A percentile compares a stretch with the other conserved stretches of the same genome.
Conservation (phyloP, 2,888 invertebrate genomes). For the Stramonita haemastoma region DNA sequence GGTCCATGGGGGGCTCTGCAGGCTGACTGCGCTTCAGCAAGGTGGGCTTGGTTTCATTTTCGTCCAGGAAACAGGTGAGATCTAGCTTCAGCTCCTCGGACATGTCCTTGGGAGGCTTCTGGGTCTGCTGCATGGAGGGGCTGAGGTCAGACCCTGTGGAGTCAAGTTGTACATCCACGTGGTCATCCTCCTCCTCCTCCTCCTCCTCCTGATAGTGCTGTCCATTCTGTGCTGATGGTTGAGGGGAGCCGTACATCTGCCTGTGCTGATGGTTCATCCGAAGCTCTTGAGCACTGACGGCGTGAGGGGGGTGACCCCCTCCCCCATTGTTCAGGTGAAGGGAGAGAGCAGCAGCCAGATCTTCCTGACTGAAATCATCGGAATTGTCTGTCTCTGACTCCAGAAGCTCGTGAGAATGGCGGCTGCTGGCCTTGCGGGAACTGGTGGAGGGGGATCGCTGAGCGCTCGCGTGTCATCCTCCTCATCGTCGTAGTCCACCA, state of each 20-base stretch:
- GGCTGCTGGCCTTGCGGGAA: slow-evolving; percentile 35
- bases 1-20: neutral
- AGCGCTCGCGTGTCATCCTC: slow-evolving; percentile 48
- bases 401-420: slow-evolving; percentile 32
- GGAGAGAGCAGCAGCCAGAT: slow-evolving; percentile 39
- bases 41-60: slow-evolving; percentile 22
- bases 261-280: neutral
- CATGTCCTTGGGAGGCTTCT: slow-evolving; percentile 18
- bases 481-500: slow-evolving; percentile 43
- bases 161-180: slow-evolving; percentile 25
- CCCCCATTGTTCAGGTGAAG: slow-evolving; percentile 20
- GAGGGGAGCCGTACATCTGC: neutral
- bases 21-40: neutral
- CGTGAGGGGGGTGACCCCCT: neutral
- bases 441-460: slow-evolving; percentile 33
- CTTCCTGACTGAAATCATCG: slow-evolving; percentile 39
- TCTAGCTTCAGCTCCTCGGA: slow-evolving; percentile 37
- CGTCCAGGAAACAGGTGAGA: slow-evolving; percentile 26
- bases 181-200: slow-evolving; percentile 12
- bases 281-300: slow-evolving; percentile 17
- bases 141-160: slow-evolving; percentile 26
- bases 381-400: slow-evolving; percentile 38
- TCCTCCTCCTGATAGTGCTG: neutral
- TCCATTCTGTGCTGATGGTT: neutral
- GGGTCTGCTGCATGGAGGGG: slow-evolving; percentile 19